Percentiles rank a stretch among this genome's conserved stretches.
Conservation (phyloP, 2,113 vertebrate genomes). For the Poeciliopsis occidentalis region DNA sequence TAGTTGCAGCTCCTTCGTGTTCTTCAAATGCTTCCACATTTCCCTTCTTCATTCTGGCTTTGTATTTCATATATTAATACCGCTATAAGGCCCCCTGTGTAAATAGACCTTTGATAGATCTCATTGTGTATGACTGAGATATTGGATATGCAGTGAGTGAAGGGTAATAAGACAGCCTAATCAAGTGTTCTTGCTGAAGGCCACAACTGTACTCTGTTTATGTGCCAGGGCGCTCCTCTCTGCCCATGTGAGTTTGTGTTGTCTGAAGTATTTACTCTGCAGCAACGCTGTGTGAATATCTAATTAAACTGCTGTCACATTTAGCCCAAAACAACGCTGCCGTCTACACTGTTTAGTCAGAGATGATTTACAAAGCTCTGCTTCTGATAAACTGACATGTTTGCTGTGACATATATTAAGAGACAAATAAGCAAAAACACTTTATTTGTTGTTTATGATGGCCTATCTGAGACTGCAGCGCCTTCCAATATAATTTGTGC, state of each 20-base stretch:
- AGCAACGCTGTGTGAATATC: constrained; percentile 45
- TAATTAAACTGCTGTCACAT: constrained; percentile 60
- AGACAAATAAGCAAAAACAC: constrained; percentile 20
- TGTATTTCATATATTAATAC: constrained; percentile 51
- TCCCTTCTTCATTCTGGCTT: constrained; percentile 17
- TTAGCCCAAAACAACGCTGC: constrained; percentile 38
- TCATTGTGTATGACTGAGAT: constrained; percentile 37
- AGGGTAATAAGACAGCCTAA: constrained; percentile 59
- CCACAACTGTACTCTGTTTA: constrained; percentile 57
- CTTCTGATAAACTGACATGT: constrained; percentile 27
- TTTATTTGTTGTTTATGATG: constrained; percentile 19
- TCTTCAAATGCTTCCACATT: constrained; percentile 14
- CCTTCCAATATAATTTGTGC: constrained; percentile 18
- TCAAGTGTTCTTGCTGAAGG: constrained; percentile 62
- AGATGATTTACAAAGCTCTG: constrained; percentile 40
- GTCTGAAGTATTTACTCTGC: constrained; percentile 61
- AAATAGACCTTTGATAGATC: constrained; percentile 41
- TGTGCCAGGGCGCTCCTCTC: constrained; percentile 33
- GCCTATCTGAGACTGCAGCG: constrained; percentile 22
- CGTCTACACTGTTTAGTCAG: constrained; percentile 32
- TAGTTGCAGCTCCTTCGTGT: constrained; percentile 6
- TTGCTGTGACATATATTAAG: constrained; percentile 18
- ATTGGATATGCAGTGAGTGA: constrained; percentile 26
- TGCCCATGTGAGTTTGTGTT: constrained; percentile 32
- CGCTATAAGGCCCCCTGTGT: constrained; percentile 36